Base-by-base conservation (phyloP, 2,113 vertebrate genomes). In the Solea solea region DNA sequence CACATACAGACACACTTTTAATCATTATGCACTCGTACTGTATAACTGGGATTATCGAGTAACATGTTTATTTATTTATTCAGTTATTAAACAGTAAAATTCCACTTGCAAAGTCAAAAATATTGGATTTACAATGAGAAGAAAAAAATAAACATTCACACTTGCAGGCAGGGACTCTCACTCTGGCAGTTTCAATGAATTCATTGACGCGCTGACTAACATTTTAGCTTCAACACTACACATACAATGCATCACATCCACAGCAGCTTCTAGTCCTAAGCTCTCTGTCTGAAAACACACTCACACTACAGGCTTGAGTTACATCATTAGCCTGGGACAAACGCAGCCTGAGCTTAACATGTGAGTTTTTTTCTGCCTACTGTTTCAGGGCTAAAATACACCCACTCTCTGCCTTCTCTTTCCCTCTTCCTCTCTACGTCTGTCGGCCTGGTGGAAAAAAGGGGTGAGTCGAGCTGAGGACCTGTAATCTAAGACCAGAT, bases 401-500 rank as follows among this genome's bases (percentile, higher is more conserved):
- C 94, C 94, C 95, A 93, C 70, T 81, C 61, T 75, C 54, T 25
- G 61, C 52, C 25, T 21, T 40, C 51, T 28, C 67, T 61, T 25
- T 58, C n/a, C n/a, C 39, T 14, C 67, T 21, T 15, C 6, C 40
- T 72, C 73, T 54, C 74, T 68, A 58, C 27, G 10, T 64, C 64
- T 82, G 82, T 65, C 72, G 51, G 69, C 55, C 82, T 68, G 85
- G 92, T 95, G 95, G 95, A 94, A 94, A 93, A 94, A 95, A 94
- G 93, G 94, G 95, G 93, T 93, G 80, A 85, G 83, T 54, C 34
- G 56, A 78, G 89, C 93, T 91, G 91, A 94, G 94, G 95, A 92
- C 93, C 93, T 97, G 97, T 97, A 98, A 99, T 98, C 96, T 95
- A 96, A 99, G 95, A 98, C 95, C 95, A 95, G 95, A 96, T 98